These are phyloP conservation scores for Silurus lanzhouensis DNA, from an alignment of 2,797 vertebrate species.

Conservation along the genomic window DNA sequence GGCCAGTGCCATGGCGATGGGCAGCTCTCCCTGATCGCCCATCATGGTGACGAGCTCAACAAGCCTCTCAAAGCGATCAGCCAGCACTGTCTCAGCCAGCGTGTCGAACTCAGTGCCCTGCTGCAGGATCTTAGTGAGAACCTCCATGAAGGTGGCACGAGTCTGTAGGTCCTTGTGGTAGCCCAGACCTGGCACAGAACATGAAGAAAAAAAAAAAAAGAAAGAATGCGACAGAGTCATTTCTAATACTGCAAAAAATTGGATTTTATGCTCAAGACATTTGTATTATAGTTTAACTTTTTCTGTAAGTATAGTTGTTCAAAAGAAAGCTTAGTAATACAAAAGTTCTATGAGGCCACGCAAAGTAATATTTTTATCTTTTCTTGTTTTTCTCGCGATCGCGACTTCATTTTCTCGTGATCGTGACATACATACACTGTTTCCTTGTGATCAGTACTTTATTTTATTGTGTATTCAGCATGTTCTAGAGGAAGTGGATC, in stretches of 20 bases:
- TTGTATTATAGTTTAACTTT: neutral
- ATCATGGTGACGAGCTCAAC: constrained; percentile 99
- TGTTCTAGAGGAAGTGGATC: no score
- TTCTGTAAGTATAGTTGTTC: neutral
- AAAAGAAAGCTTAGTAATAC: neutral
- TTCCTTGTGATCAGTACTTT: no score
- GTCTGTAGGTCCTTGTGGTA: constrained; percentile 99
- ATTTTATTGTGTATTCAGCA: no score
- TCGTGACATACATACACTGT: no score
- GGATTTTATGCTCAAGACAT: neutral
- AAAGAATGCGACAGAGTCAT: neutral
- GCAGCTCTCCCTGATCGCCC: constrained; percentile 97
- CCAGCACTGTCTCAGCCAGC: constrained; percentile 92
- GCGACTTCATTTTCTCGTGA: no score
- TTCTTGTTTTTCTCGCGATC: no score
- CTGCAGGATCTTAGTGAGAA: constrained; percentile 97
- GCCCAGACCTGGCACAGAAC: constrained; percentile 80
- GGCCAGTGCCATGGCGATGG: constrained; percentile 98
- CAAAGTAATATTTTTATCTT: no score
- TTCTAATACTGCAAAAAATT: neutral
- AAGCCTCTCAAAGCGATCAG: constrained; percentile 95
- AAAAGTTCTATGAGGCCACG: no score
- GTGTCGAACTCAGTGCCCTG: constrained; percentile 99
- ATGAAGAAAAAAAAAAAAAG: neutral
- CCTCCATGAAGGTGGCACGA: constrained; percentile 98